Percentiles rank a stretch among this genome's conserved stretches.
Evolutionary conservation across 2,888 invertebrate genomes (phyloP).

Genomic region (Lycia hirtaria): DNA sequence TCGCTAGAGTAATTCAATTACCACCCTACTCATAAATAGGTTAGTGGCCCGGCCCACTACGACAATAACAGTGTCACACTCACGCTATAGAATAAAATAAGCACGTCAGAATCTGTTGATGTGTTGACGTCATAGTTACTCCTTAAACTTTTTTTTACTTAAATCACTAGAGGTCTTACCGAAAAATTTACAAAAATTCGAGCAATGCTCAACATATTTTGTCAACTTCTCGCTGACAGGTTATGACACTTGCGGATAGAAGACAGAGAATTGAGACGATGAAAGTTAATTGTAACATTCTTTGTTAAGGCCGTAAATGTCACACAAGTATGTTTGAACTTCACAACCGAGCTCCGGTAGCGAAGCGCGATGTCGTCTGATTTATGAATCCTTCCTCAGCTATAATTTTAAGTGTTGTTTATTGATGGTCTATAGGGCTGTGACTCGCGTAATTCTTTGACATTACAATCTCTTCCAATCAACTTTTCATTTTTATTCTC

Average conservation of each 20-base stretch:
- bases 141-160: not conserved
- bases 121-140: not conserved
- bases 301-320: too few relatives aligned
- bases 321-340: slow-evolving; percentile 15
- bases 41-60: slow-evolving; percentile 69
- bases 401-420: slow-evolving; percentile 65
- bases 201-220: too few relatives aligned
- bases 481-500: not conserved
- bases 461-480: not conserved
- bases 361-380: slow-evolving; percentile 52
- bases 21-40: slow-evolving; percentile 69
- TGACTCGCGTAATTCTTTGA: slow-evolving; percentile 34
- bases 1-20: slow-evolving; percentile 67
- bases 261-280: too few relatives aligned
- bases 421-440: slow-evolving; percentile 48
- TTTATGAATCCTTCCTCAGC: slow-evolving; percentile 50
- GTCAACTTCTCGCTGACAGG: too few relatives aligned
- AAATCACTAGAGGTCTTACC: too few relatives aligned
- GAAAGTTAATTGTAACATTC: too few relatives aligned
- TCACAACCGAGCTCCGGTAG: slow-evolving; percentile 52
- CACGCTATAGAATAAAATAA: not conserved
- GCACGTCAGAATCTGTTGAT: not conserved
- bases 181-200: too few relatives aligned
- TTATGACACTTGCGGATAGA: too few relatives aligned
- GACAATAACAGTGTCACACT: slow-evolving; percentile 41